Percentiles rank a stretch among this genome's conserved stretches.
These are phyloP conservation scores for Emys orbicularis DNA, from an alignment of 2,797 vertebrate genomes.

Conservation along the genomic window DNA sequence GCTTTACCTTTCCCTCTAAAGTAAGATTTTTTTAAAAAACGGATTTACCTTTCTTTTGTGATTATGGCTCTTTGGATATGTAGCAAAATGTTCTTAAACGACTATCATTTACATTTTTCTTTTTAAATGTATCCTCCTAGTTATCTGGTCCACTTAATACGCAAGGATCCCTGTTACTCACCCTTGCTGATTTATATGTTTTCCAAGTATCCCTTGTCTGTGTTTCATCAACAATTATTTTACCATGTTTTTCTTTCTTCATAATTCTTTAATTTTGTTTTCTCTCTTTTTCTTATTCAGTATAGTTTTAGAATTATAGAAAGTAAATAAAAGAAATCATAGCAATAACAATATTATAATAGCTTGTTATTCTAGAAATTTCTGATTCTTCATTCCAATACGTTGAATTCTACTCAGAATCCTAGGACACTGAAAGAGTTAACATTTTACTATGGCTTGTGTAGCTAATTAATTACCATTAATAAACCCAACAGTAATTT, in stretches of 20 bases:
- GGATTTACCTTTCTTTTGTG: background rate
- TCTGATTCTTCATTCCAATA: background rate
- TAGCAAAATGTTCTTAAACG: background rate
- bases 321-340: background rate
- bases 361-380: background rate
- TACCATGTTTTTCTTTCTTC: background rate
- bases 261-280: background rate
- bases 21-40: background rate
- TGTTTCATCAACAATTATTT: background rate
- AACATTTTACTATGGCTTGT: slow-evolving; percentile 3
- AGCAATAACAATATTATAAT: background rate
- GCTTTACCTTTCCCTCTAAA: background rate
- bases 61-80: background rate
- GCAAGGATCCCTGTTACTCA: background rate
- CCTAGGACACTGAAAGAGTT: background rate
- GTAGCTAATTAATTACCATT: slow-evolving; percentile 12
- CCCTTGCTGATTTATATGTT: background rate
- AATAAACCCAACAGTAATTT: slow-evolving; percentile 7
- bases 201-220: background rate
- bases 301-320: background rate
- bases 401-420: background rate
- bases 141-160: background rate
- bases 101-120: background rate
- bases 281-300: background rate
- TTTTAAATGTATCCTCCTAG: background rate